Base-by-base conservation (phyloP, 2,888 invertebrate genomes). In the Eumerus sabulonum region DNA sequence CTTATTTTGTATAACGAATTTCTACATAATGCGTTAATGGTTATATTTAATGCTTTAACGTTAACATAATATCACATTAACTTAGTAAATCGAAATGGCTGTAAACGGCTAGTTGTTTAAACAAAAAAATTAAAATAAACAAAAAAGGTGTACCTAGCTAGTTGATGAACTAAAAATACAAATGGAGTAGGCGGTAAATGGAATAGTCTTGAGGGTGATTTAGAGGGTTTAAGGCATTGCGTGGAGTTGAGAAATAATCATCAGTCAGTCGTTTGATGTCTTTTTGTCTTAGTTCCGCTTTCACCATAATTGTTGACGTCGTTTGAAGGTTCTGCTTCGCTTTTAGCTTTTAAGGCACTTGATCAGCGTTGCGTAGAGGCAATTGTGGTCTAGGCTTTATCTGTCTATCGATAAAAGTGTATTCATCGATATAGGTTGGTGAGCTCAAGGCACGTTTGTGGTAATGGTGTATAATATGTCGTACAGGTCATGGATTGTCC, bases 61-160 rank as follows among this genome's bases (percentile, higher is more conserved):
- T 74, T 81, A 74, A 74, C 70, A 74, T 81, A 74, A 56, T 81
- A 81, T 81, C 81, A 81, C 81, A 81, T 81, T 70, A 74, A 76
- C 76, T 76, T 81, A 81, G 71, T 60, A 71, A 76, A 81, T 74
- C 74, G 60, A 81, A 70, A 70, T 74, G 70, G 74, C 74, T 73
- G 74, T 73, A 54, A 68, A 79, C 62, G 68, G 73, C 77, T 79
- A 73, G 48, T 68, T 54, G 63, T 74, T 79, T 68, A 71, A 36
- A 64, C 27, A 53, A 42, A 11, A 17, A 51, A 13, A 59, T 60
- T 60, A 62, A 56, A 12, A 12, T 14, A 18, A 42, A 59, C 7
- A 54, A 48, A 36, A 45, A 36, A 54, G 36, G 42, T 18, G 7
- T 27, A 27, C 27, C 27, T 27, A 27, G 27, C 27, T 27, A 27